phyloP scores from a whole-genome alignment of 2,888 invertebrate species.

The Platynereis dumerilii region DNA sequence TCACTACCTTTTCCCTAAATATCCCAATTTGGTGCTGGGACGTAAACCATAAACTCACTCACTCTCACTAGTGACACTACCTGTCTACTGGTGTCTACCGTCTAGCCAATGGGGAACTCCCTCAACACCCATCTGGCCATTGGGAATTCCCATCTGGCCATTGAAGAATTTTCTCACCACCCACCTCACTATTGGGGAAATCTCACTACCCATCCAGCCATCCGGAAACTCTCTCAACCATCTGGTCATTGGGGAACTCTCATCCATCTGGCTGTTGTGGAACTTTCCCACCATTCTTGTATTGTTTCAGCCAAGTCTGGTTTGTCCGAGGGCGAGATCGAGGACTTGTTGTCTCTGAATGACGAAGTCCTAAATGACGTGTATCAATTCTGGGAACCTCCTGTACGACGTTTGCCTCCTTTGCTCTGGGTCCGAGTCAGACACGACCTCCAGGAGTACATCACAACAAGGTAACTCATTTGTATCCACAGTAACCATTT shows the following conservation, averaged over 20 bases:
- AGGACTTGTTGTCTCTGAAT: slow-evolving; percentile 53
- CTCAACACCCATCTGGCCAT: no score
- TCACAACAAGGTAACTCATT: slow-evolving; percentile 25
- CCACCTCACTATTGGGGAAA: no score
- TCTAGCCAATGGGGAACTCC: no score
- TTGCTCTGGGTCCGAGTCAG: slow-evolving; percentile 51
- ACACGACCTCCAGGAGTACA: slow-evolving; percentile 42
- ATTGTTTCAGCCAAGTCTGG: slow-evolving; percentile 42
- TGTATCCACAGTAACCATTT: no score
- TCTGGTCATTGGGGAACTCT: neutral
- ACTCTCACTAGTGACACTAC: no score
- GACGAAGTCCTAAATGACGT: slow-evolving; percentile 55
- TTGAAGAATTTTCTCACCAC: no score
- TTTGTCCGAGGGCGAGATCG: slow-evolving; percentile 49
- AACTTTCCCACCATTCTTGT: neutral
- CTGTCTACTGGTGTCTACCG: no score
- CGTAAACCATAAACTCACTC: no score
- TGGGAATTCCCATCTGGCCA: no score
- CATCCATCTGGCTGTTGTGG: neutral
- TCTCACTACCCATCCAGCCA: neutral
- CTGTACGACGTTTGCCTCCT: slow-evolving; percentile 55
- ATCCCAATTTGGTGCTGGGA: no score
- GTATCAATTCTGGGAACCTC: slow-evolving; percentile 55
- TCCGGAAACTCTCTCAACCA: neutral
- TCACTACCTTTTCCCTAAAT: no score